A percentile compares a stretch with the other conserved stretches of the same genome.
phyloP scores from a whole-genome alignment of 2,797 vertebrate genomes.

The Alfaro cultratus region DNA sequence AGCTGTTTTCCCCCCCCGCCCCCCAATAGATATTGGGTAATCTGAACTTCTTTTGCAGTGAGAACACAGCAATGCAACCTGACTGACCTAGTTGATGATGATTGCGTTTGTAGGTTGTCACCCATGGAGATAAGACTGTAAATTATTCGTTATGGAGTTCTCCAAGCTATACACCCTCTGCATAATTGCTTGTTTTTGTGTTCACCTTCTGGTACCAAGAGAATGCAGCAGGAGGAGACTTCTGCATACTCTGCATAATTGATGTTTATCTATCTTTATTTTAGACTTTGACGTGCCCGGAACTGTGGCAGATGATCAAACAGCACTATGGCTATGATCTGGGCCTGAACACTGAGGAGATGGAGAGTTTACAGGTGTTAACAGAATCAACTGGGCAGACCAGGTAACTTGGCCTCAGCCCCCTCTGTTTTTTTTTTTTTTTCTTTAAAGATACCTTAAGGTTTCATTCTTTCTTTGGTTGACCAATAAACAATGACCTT shows the following conservation, averaged over 20 bases:
- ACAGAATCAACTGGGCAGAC: conserved; percentile 81
- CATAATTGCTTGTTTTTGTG: neutral
- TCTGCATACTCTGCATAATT: neutral
- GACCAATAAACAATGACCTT: neutral
- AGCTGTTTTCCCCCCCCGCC: neutral
- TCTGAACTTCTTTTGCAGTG: neutral
- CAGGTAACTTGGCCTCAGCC: conserved; percentile 75
- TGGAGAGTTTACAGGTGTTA: conserved; percentile 85
- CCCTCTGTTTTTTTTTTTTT: neutral
- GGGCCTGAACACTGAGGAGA: conserved; percentile 92
- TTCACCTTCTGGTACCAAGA: neutral
- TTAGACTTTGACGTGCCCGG: conserved; percentile 82
- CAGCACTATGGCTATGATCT: conserved; percentile 94
- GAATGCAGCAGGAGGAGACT: neutral
- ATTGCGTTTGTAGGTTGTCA: conserved; percentile 13
- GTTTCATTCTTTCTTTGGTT: neutral
- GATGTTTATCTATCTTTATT: neutral
- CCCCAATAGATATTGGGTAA: neutral
- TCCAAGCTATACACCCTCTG: conserved; percentile 11
- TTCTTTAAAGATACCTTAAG: neutral
- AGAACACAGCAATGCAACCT: conserved; percentile 9
- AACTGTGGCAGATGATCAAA: conserved; percentile 92
- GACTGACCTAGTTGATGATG: conserved; percentile 4
- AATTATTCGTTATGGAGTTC: neutral
- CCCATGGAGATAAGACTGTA: conserved; percentile 21